Evolutionary conservation across 2,888 invertebrate species (phyloP).

Genomic region (Xestia sexstrigata): DNA sequence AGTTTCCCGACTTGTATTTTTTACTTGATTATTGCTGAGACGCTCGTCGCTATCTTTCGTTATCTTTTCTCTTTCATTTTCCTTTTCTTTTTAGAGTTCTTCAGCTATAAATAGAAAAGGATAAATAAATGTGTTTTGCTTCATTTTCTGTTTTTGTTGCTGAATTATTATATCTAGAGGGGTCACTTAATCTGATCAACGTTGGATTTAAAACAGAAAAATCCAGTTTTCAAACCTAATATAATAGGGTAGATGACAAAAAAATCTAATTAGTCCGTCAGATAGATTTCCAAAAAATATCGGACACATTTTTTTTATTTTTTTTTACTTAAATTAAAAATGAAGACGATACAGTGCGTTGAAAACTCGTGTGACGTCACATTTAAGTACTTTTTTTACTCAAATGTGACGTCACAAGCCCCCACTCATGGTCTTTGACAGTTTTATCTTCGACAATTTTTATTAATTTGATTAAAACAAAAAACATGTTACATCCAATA

Average conservation of each 20-base stretch:
- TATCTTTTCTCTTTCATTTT: slow-evolving; percentile 55
- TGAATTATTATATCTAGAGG: slow-evolving; percentile 6
- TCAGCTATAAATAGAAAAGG: slow-evolving; percentile 34
- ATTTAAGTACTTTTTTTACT: too few relatives aligned
- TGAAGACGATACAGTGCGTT: too few relatives aligned
- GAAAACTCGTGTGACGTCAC: too few relatives aligned
- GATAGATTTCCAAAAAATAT: too few relatives aligned
- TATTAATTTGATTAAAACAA: too few relatives aligned
- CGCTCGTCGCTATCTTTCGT: slow-evolving; percentile 63
- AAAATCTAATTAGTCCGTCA: too few relatives aligned
- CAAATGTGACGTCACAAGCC: too few relatives aligned
- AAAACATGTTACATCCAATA: too few relatives aligned
- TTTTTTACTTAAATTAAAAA: too few relatives aligned
- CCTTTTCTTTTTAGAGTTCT: slow-evolving; percentile 47
- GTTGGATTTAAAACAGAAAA: background rate
- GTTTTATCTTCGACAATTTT: too few relatives aligned
- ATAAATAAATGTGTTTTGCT: slow-evolving; percentile 56
- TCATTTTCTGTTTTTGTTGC: slow-evolving; percentile 39
- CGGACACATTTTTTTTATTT: too few relatives aligned
- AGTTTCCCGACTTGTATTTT: slow-evolving; percentile 68
- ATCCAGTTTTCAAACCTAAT: background rate
- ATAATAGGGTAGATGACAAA: background rate
- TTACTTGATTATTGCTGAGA: slow-evolving; percentile 73
- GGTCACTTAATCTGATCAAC: slow-evolving; percentile 23
- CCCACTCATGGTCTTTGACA: too few relatives aligned